Conservation (phyloP, 2,113 vertebrate species). For the Edolisoma coerulescens region DNA sequence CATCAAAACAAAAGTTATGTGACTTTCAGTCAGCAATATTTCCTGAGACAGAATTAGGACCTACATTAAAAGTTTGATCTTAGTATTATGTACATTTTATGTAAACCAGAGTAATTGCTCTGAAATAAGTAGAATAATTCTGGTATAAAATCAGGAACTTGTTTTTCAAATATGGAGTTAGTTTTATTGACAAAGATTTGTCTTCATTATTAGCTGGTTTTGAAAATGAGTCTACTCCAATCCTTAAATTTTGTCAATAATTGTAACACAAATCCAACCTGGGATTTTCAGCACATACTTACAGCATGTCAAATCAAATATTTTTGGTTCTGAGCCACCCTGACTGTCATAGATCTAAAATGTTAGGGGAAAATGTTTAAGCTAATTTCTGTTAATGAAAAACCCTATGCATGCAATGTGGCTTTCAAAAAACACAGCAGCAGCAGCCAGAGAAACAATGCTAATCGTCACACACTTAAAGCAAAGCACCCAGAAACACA, state of each 20-base stretch:
- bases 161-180: neutral
- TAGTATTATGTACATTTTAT: neutral
- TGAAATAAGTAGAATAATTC: neutral
- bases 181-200: neutral
- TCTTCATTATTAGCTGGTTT: neutral
- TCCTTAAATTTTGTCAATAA: neutral
- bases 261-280: neutral
- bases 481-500: neutral
- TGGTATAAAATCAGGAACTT: neutral
- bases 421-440: neutral
- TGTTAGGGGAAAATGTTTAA: neutral
- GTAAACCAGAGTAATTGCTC: neutral
- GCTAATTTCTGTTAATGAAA: neutral
- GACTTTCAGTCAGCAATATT: conserved; percentile 39
- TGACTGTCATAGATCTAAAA: neutral
- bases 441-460: neutral
- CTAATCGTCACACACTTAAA: neutral
- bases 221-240: neutral
- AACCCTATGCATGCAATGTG: rapidly evolving
- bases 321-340: neutral
- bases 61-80: neutral
- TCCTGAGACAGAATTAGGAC: conserved; percentile 6
- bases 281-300: neutral
- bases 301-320: neutral
- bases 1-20: conserved; percentile 52